These are phyloP conservation scores for Drosophila repletoides DNA, from an alignment of 1,140 invertebrate genomes.

Conservation along the genomic window DNA sequence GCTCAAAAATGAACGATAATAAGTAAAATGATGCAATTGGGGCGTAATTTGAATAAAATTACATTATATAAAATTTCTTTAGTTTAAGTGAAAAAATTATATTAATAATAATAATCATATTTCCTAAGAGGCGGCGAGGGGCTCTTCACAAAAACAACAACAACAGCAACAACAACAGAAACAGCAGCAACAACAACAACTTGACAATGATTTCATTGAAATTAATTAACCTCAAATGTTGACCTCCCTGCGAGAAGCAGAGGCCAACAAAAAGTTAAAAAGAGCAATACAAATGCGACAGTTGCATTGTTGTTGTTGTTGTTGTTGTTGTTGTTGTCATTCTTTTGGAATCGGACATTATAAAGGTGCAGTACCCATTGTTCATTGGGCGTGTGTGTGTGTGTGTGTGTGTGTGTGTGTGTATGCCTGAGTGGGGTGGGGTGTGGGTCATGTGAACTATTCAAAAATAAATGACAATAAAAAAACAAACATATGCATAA, in stretches of 20 bases:
- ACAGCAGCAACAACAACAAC: constrained; percentile 11
- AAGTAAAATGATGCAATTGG: constrained; percentile 1
- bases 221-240: constrained; percentile 72
- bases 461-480: constrained; percentile 34
- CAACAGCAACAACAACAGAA: background rate
- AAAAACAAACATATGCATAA: constrained; percentile 3
- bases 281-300: constrained; percentile 42
- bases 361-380: constrained; percentile 1
- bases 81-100: background rate
- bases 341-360: background rate
- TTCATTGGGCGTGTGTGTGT: background rate
- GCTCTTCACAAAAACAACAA: too few species aligned
- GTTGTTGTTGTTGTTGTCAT: constrained; percentile 3
- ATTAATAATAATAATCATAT: background rate
- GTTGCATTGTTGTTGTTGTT: constrained; percentile 13
- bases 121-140: background rate
- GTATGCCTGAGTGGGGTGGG: background rate
- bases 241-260: constrained; percentile 39
- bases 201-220: constrained; percentile 75
- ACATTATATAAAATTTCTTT: background rate
- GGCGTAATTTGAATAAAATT: background rate
- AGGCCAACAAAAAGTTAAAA: constrained; percentile 51
- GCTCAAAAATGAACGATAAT: background rate
- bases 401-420: constrained; percentile 1
- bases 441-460: constrained; percentile 28